Evolutionary conservation across 2,113 vertebrate genomes (phyloP), one percentile per base, ranked within the genome.

Genomic region (Neodontobutis hainanensis): DNA sequence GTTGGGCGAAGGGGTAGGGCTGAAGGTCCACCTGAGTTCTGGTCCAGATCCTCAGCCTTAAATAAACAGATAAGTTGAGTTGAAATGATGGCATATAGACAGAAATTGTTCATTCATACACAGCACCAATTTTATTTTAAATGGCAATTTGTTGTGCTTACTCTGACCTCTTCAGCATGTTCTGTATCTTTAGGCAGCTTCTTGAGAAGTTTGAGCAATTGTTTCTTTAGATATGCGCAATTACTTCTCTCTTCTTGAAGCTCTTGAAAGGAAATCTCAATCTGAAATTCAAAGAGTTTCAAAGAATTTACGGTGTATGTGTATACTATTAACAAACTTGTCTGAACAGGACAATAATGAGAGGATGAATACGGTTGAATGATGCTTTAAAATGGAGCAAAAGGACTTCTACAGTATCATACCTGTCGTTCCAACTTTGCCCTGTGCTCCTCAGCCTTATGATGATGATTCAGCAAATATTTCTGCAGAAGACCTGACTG

Each of bases 231-330:
- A 80, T 94, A 92, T 70, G 92, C 93, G 6, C 75, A 93, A 73
- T 95, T 89, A 32, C 92, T 77, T 63, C 91, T 95, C 80, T 94
- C 93, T 55, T 93, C 94, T 78, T 95, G 92, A 57, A 96, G 92
- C 58, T 95, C 94, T 86, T 88, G 86, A 57, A 91, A 89, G 53
- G 89, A 93, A 46, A 90, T 84, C 71, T 92, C 91, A 66, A 97
- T 89, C 94, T 95, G 71, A 57, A 85, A 73, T 56, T 52, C 14
- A 34, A 68, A 63, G 36, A 42, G 55, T 43, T 11, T 8, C 42
- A 8, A 11, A 52, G 5, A 27, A 8, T 2, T 11, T 12, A 35
- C 52, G 36, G 8, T 51, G 19, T 3, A 27, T 27, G 19, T 27
- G 19, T 27, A 27, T 27, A 27, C 19, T 27, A 27, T 27, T 3